phyloP scores from a whole-genome alignment of 1,140 invertebrate genomes.

The Penaeus japonicus region DNA sequence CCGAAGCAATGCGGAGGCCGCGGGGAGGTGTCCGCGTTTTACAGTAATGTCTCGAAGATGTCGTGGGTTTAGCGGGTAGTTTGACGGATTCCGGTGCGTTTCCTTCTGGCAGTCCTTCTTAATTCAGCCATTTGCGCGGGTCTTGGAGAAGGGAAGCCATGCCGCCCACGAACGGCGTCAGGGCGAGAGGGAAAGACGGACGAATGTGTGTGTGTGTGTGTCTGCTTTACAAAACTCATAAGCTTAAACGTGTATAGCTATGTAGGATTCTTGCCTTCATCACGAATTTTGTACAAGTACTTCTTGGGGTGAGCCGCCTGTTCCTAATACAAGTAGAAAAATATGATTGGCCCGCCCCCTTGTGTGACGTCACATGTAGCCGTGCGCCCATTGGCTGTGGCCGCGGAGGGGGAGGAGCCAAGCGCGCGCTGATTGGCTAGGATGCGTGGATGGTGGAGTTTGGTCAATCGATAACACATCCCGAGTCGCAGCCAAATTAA shows the following conservation, averaged over 20 bases:
- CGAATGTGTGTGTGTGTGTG: background rate
- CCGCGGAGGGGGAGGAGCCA: slow-evolving; percentile 20
- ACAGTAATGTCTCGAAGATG: too few species aligned
- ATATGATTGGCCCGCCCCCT: slow-evolving; percentile 45
- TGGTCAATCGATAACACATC: slow-evolving; percentile 63
- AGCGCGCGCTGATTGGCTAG: slow-evolving; percentile 54
- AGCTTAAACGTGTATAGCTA: slow-evolving; percentile 35
- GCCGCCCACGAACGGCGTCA: background rate
- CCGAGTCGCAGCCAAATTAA: slow-evolving; percentile 62
- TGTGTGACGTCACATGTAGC: slow-evolving; percentile 42
- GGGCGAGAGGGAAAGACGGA: background rate
- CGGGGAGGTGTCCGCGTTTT: too few species aligned
- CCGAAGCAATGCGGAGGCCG: too few species aligned
- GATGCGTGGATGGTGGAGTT: slow-evolving; percentile 48
- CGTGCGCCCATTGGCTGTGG: slow-evolving; percentile 28
- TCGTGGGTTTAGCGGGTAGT: too few species aligned
- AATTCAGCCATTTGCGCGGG: too few species aligned
- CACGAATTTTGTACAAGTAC: slow-evolving; percentile 42
- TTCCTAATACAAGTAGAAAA: slow-evolving; percentile 49
- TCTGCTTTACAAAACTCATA: background rate
- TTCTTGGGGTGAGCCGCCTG: background rate
- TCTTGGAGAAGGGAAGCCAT: too few species aligned
- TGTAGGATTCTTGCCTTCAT: slow-evolving; percentile 44
- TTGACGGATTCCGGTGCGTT: too few species aligned
- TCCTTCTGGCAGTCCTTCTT: too few species aligned